Percentiles rank a stretch among this genome's conserved stretches.
Evolutionary conservation across 2,797 vertebrate genomes (phyloP).

Genomic region (Scleropages formosus): DNA sequence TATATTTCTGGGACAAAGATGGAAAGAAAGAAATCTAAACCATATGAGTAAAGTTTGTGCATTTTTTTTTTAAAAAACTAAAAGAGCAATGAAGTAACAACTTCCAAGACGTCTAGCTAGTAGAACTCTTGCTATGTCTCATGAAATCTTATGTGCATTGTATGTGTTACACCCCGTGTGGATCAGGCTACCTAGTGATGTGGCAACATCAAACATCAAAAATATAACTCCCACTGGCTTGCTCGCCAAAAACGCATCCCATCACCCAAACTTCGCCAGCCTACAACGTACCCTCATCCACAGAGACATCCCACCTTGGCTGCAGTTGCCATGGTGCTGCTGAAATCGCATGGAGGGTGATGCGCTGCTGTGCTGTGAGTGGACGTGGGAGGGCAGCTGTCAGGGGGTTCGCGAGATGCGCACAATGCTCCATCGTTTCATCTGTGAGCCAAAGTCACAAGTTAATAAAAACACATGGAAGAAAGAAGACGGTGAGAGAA

Average conservation of each 20-base stretch:
- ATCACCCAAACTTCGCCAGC: not conserved
- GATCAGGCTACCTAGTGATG: no score
- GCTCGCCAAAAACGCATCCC: not conserved
- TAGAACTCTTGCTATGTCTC: no score
- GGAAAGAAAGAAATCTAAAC: slow-evolving; percentile 1
- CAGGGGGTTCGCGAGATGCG: not conserved
- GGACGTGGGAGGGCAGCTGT: not conserved
- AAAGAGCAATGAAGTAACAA: no score
- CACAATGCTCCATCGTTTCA: no score
- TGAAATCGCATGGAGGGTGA: not conserved
- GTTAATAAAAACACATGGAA: not conserved
- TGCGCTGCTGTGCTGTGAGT: no score
- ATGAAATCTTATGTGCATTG: no score
- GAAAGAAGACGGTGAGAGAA: not conserved
- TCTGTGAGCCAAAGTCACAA: not conserved
- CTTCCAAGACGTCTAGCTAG: no score
- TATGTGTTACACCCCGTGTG: no score
- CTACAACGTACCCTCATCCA: not conserved
- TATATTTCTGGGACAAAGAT: no score
- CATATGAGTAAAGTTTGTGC: not conserved
- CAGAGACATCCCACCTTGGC: not conserved
- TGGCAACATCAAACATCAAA: not conserved
- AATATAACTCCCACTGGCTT: not conserved
- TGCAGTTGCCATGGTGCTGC: slow-evolving; percentile 6
- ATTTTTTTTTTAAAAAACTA: no score